Base-by-base conservation (phyloP, 2,888 invertebrate genomes). In the Tenthredo livida region DNA sequence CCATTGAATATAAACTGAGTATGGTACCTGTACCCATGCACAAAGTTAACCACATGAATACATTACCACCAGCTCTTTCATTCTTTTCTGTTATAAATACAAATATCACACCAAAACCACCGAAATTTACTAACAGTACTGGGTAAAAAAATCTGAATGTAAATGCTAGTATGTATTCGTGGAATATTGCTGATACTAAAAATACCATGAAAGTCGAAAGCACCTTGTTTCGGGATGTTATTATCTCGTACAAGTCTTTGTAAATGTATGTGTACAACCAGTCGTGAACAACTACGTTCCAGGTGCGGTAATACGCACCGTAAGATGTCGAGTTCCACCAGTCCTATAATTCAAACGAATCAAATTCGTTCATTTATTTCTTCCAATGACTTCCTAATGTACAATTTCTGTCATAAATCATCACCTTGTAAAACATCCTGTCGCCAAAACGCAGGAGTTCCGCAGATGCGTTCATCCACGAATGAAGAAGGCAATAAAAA, bases 241-340 rank as follows among this genome's bases (percentile, higher is more conserved):
- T 85, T 29, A 94, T 88, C 80, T 93, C 94, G 87, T 94, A 93
- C 50, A 94, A 88, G 82, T 93, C 98, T 89, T 96, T 96, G 93
- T 98, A 98, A 85, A 99, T 95, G 93, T 99, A 98, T 5, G 96
- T 96, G 89, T 98, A 97, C 0, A 99, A 94, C 98, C 98, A 99
- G 88, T 98, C 98, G 92, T 99, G 97, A 0, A 99, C 98, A 0
- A 99, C 96, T 21, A 97, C 95, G 93, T 99, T 99, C 99, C 99
- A 99, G 5, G 97, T 97, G n/a, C 98, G 96, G 93, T 97, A 99
- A 93, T 96, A 99, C 17, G 94, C 95, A 0, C 96, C 96, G 93
- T 96, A 98, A n/a, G 96, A 96, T 0, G 96, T 96, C 2, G 97
- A 96, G 84, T 97, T 98, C 99, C 99, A 99, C 99, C 99, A 99